phyloP scores from a whole-genome alignment of 1,140 invertebrate species.

The Drosophila ficusphila region DNA sequence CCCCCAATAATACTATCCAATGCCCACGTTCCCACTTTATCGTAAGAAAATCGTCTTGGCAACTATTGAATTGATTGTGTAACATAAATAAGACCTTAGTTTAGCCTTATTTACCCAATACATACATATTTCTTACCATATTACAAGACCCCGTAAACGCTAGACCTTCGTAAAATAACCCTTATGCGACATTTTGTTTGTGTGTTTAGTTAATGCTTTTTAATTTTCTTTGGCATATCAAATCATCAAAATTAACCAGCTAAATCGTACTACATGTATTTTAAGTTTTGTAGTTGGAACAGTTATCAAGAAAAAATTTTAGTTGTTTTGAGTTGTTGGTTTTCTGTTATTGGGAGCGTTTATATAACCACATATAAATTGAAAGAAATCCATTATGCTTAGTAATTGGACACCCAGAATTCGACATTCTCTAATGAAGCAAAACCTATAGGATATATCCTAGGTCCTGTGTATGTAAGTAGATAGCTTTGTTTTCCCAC shows the following conservation, averaged over 20 bases:
- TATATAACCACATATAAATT: conserved; percentile 15
- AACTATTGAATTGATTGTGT: conserved; percentile 50
- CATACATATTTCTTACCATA: conserved; percentile 29
- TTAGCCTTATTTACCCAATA: conserved; percentile 34
- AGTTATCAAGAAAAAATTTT: conserved; percentile 17
- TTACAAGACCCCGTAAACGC: conserved; percentile 37
- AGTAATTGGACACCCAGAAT: conserved; percentile 1
- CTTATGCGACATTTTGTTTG: conserved; percentile 23
- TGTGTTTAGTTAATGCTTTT: conserved; percentile 61
- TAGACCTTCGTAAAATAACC: conserved; percentile 35
- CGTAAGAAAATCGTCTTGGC: conserved; percentile 49
- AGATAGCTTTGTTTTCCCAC: conserved; percentile 13
- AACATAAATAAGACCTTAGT: conserved; percentile 48
- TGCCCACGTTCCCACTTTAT: conserved; percentile 24
- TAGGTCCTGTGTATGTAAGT: conserved; percentile 16
- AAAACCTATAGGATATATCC: neutral
- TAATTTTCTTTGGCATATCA: conserved; percentile 44
- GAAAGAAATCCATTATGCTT: conserved; percentile 6
- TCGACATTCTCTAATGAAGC: neutral
- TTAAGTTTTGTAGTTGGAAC: conserved; percentile 28
- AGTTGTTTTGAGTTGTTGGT: conserved; percentile 27
- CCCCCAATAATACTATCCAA: conserved; percentile 26
- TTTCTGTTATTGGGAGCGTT: conserved; percentile 6
- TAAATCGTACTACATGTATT: conserved; percentile 9
- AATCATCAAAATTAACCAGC: conserved; percentile 18